phyloP scores from a whole-genome alignment of 2,888 invertebrate species.

The Drosophila colorata region DNA sequence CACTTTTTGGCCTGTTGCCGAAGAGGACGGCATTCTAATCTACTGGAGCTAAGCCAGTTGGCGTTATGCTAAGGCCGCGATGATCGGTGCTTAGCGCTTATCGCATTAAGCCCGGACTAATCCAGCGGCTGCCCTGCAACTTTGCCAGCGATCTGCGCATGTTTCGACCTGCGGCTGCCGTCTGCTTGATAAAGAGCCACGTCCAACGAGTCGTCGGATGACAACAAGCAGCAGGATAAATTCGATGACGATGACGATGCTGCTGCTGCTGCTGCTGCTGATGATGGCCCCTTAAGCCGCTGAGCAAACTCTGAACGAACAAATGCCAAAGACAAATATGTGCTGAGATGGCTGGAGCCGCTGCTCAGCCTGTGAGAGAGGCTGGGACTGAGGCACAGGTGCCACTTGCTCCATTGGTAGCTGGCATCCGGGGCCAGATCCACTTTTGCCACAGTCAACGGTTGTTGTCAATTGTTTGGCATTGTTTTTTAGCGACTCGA shows the following conservation, averaged over 20 bases:
- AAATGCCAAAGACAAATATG: conserved; percentile 71
- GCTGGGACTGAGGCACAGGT: conserved; percentile 34
- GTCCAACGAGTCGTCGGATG: conserved; percentile 12
- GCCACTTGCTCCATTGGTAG: conserved; percentile 43
- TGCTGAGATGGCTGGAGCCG: conserved; percentile 25
- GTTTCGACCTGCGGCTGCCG: conserved; percentile 47
- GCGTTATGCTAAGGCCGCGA: conserved; percentile 40
- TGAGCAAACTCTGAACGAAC: conserved; percentile 52
- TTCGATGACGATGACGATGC: conserved; percentile 1
- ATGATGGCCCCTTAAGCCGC: conserved; percentile 45
- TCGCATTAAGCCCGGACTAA: conserved; percentile 54
- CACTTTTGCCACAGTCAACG: conserved; percentile 31
- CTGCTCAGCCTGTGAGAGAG: not conserved
- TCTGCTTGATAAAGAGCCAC: conserved; percentile 32
- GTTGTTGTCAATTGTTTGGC: conserved; percentile 63
- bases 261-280: conserved; percentile 12
- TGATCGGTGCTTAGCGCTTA: conserved; percentile 54
- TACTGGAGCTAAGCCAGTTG: conserved; percentile 22
- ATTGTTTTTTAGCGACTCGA: conserved; percentile 60
- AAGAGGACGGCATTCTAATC: conserved; percentile 26
- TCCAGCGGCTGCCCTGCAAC: conserved; percentile 27
- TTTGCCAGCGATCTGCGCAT: conserved; percentile 51
- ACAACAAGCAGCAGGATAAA: conserved; percentile 17
- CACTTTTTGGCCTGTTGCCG: not conserved
- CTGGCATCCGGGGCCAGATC: conserved; percentile 18